phyloP scores from a whole-genome alignment of 2,888 invertebrate genomes.

The Macrophya alboannulata region DNA sequence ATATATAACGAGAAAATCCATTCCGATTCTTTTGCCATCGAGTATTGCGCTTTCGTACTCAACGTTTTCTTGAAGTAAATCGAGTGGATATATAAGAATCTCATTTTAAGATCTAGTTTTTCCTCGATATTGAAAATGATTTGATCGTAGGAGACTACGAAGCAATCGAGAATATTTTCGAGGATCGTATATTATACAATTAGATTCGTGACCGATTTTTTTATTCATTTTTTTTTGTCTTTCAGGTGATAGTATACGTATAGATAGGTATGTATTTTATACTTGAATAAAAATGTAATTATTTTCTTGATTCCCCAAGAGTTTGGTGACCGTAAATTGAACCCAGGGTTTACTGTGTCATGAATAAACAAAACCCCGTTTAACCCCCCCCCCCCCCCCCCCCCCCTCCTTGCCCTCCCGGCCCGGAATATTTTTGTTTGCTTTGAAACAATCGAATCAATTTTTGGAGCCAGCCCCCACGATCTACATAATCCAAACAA shows the following conservation, averaged over 20 bases:
- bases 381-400: conserved; percentile 16
- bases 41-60: not conserved
- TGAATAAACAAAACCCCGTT: conserved; percentile 55
- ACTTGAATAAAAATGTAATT: conserved; percentile 23
- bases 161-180: not conserved
- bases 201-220: not conserved
- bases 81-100: not conserved
- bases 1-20: not conserved
- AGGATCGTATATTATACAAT: not conserved
- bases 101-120: not conserved
- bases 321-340: conserved; percentile 41
- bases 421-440: conserved; percentile 68
- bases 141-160: not conserved
- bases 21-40: not conserved
- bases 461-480: conserved; percentile 68
- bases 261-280: too few species aligned
- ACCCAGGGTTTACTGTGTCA: conserved; percentile 47
- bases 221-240: not conserved
- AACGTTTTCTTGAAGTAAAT: not conserved
- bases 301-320: conserved; percentile 31
- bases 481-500: conserved; percentile 74
- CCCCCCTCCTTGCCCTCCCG: not conserved
- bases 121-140: not conserved
- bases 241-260: not conserved
- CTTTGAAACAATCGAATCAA: conserved; percentile 72